These are phyloP conservation scores for Sinosuthora webbiana DNA, from an alignment of 2,113 vertebrate genomes.

Conservation along the genomic window DNA sequence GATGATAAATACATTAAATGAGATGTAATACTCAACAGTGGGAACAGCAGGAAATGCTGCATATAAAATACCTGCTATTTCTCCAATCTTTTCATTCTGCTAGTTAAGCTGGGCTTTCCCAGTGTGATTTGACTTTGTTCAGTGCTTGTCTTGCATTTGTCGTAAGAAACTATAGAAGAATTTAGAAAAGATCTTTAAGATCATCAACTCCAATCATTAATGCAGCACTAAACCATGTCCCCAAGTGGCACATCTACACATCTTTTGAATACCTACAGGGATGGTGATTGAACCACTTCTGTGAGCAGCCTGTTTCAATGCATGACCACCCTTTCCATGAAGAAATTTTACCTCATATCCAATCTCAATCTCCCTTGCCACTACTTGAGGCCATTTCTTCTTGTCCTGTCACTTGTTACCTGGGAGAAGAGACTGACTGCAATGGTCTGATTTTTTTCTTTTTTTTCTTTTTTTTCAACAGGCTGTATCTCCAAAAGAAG, in stretches of 20 bases:
- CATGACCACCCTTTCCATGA: background rate
- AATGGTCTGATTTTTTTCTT: background rate
- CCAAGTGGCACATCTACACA: background rate
- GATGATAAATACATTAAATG: background rate
- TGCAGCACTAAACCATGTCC: background rate
- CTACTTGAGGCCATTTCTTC: background rate
- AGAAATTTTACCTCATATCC: background rate
- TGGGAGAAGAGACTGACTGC: background rate
- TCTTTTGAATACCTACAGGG: background rate
- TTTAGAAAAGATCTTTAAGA: background rate
- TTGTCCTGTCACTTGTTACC: background rate
- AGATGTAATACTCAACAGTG: background rate
- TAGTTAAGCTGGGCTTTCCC: background rate
- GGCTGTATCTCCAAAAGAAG: conserved; percentile 92
- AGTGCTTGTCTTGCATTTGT: background rate
- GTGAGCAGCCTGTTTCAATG: background rate
- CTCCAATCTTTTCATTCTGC: background rate
- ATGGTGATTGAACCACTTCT: background rate
- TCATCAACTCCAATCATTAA: background rate
- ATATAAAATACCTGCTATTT: background rate
- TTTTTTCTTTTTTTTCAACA: conserved; percentile 37
- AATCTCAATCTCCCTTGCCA: background rate
- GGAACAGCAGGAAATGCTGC: background rate
- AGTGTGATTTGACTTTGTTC: background rate
- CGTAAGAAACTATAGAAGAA: background rate